Evolutionary conservation across 2,113 vertebrate species (phyloP), one percentile per base, ranked within the genome.

Genomic region (Hypomesus transpacificus): DNA sequence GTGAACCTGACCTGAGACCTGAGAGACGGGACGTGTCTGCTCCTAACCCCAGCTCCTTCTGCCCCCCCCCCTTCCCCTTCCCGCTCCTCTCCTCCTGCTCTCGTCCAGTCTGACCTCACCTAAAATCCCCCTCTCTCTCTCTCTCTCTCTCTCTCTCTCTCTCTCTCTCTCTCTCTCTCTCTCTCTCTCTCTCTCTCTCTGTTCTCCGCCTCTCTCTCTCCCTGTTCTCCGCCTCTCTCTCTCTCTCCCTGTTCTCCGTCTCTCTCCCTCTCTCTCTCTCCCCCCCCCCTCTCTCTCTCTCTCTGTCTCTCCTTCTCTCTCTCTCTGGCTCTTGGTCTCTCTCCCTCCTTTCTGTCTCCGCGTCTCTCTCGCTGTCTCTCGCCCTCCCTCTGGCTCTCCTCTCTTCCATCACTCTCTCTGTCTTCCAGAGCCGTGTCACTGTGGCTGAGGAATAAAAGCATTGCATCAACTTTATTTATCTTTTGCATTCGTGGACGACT

Each of bases 381-480:
- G 17, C 22, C 57, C 22, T 20, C 57, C 21, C 21, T 60, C 21
- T 14, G 24, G 13, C 11, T 22, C 11, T 58, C 56, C n/a, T 58
- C 56, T 58, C 4, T 58, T 6, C 56, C 20, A 20, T 58, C 56
- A 3, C n/a, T 20, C n/a, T 58, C 8, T 20, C n/a, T 58, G 2
- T 22, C 20, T 65, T 68, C 31, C 31, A 34, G 31, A 34, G 31
- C 31, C 31, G 6, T 7, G 31, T 34, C 31, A 34, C 31, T 1
- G 31, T 17, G 9, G 24, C 28, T 16, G 9, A 11, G 52, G 51
- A 65, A 8, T 62, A 68, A 74, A 61, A 74, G 71, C 64, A 31
- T 61, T 34, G 22, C 31, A 6, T 65, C 4, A 46, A 14, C 22
- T 7, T 31, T 26, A 54, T 56, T 68, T 53, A 60, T 31, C 31